Evolutionary conservation across 1,140 invertebrate species (phyloP), one percentile per base, ranked within the genome.

Genomic region (Lycorma delicatula): DNA sequence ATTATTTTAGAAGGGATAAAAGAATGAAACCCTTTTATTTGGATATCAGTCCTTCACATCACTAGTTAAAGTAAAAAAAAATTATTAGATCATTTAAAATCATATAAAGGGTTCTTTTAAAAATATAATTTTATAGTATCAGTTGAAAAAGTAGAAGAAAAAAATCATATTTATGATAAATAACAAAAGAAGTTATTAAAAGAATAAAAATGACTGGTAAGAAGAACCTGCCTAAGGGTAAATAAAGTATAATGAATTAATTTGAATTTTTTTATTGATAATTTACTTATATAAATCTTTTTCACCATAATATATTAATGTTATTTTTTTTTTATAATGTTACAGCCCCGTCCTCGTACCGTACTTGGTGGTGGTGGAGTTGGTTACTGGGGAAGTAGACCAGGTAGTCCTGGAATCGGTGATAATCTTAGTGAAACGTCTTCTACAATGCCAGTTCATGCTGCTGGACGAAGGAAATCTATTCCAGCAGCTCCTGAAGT

Each of bases 361-460:
- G 47, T 60, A 2, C 22, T 55, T 27, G 57, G 38, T 23, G 56
- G 27, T 27, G 29, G 34, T 18, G 53, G 53, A 11, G 62, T 60
- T 6, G 60, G 58, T 12, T 62, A 58, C 56, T 60, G 61, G 63
- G 63, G 63, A 46, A 57, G 56, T 20, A 52, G 66, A 22, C 63
- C 60, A 1, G 57, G 49, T 12, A 66, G 66, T 34, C 66, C 64
- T 4, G 63, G 64, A 3, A 61, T 58, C 18, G 64, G 62, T 36
- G 62, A 44, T 6, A 44, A 44, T 18, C 41, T 44, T 16, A 66
- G 64, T 44, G 64, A 67, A 49, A 63, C 62, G 3, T 67, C 66
- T 16, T 65, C 64, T 20, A 60, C 59, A 11, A 66, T 67, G 64
- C 66, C 66, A 9, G 51, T 58, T 2, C 46, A 49, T 48, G 7